phyloP scores from a whole-genome alignment of 2,888 invertebrate genomes.

The Sialis lutaria region DNA sequence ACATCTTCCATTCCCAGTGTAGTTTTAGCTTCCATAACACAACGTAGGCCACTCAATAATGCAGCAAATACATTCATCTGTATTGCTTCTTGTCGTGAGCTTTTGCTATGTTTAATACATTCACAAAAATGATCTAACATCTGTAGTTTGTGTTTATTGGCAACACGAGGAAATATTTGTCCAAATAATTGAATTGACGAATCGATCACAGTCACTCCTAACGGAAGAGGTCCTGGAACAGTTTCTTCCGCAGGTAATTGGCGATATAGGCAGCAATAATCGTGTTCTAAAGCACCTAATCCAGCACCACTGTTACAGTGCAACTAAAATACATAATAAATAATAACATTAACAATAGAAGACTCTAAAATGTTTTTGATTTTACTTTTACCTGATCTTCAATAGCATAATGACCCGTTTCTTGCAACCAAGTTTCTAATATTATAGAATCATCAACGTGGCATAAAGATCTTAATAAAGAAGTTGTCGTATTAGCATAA shows the following conservation, averaged over 20 bases:
- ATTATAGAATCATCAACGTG: conserved; percentile 83
- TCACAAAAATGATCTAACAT: conserved; percentile 95
- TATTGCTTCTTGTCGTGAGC: conserved; percentile 81
- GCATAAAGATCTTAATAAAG: conserved; percentile 63
- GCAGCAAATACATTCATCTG: conserved; percentile 96
- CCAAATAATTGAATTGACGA: conserved; percentile 86
- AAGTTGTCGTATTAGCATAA: conserved; percentile 78
- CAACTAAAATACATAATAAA: conserved; percentile 36
- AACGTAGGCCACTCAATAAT: conserved; percentile 72
- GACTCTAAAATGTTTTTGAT: not conserved
- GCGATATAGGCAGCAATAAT: conserved; percentile 80
- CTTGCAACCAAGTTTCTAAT: conserved; percentile 86
- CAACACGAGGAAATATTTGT: conserved; percentile 82
- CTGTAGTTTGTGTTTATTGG: conserved; percentile 90
- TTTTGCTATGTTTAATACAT: conserved; percentile 86
- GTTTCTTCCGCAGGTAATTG: conserved; percentile 36
- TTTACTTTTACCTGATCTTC: conserved; percentile 74
- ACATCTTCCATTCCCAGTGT: conserved; percentile 79
- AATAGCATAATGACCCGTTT: conserved; percentile 89
- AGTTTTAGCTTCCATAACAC: conserved; percentile 72
- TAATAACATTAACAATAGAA: not conserved
- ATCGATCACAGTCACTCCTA: conserved; percentile 94
- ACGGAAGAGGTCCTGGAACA: conserved; percentile 65
- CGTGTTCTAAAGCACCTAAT: conserved; percentile 92
- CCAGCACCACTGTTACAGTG: conserved; percentile 91